Conservation (phyloP, 2,888 invertebrate species). For the Monopis laevigella region DNA sequence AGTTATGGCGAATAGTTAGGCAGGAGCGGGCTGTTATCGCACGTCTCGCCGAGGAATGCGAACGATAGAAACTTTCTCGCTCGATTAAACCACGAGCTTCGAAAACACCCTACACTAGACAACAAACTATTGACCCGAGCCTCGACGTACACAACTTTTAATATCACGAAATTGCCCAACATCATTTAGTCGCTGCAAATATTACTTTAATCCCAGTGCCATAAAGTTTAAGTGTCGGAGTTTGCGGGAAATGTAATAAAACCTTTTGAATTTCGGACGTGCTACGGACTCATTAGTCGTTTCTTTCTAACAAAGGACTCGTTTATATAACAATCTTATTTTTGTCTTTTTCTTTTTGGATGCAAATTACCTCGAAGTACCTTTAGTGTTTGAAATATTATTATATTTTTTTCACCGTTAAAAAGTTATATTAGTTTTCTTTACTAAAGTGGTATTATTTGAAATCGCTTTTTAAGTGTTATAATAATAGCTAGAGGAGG, state of each 20-base stretch:
- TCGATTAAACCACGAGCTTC: slow-evolving; percentile 43
- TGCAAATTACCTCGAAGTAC: no score
- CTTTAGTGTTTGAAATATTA: no score
- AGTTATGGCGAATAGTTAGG: slow-evolving; percentile 42
- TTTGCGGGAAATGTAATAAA: slow-evolving; percentile 65
- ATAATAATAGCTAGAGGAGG: no score
- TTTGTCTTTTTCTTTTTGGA: no score
- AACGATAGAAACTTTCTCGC: slow-evolving; percentile 42
- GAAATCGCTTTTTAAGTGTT: no score
- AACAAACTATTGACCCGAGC: slow-evolving; percentile 57
- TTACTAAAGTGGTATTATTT: no score
- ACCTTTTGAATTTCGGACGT: slow-evolving; percentile 56
- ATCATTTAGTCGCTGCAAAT: slow-evolving; percentile 65
- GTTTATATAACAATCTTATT: no score
- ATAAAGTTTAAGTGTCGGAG: slow-evolving; percentile 66
- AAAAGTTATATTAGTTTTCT: no score
- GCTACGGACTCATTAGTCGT: slow-evolving; percentile 42
- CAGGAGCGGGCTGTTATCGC: slow-evolving; percentile 53
- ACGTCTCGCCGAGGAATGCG: slow-evolving; percentile 48
- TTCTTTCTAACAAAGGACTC: slow-evolving; percentile 58
- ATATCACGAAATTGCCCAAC: slow-evolving; percentile 61
- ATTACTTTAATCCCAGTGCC: slow-evolving; percentile 65
- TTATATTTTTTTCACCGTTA: no score
- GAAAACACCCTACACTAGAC: slow-evolving; percentile 43
- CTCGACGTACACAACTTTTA: slow-evolving; percentile 56